phyloP scores from a whole-genome alignment of 2,888 invertebrate genomes.

The Chymomyza caudatula region DNA sequence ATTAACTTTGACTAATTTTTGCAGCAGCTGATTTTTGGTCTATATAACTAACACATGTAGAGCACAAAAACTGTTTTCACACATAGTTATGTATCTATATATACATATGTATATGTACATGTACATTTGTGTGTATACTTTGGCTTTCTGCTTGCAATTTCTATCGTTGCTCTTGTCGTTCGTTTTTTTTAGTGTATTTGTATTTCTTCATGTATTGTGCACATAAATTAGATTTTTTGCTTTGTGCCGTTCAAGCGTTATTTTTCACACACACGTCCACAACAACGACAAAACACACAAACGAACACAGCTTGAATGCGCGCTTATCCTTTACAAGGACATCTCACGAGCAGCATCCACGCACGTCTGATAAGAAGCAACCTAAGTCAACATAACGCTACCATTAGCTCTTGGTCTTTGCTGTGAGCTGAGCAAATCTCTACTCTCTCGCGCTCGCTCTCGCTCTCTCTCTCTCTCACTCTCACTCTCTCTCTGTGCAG shows the following conservation, averaged over 20 bases:
- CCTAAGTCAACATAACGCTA: slow-evolving; percentile 6
- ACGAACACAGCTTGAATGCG: slow-evolving; percentile 28
- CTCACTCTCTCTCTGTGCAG: background rate
- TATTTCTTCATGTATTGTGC: background rate
- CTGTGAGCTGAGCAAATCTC: background rate
- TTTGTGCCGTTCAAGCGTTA: background rate
- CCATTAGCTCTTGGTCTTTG: too few species aligned
- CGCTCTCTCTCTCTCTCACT: background rate
- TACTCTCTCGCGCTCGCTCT: background rate
- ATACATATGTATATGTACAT: background rate
- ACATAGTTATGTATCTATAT: background rate
- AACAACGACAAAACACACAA: slow-evolving; percentile 34
- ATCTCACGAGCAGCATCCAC: slow-evolving; percentile 57
- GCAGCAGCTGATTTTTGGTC: background rate
- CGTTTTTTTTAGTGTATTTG: background rate
- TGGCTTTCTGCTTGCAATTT: background rate
- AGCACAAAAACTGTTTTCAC: background rate
- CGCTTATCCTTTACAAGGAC: slow-evolving; percentile 20
- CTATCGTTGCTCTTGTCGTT: background rate
- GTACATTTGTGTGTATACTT: background rate
- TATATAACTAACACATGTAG: background rate
- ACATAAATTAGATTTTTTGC: background rate
- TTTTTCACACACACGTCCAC: background rate
- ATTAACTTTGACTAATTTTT: background rate
- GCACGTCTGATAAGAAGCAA: slow-evolving; percentile 62